These are phyloP conservation scores for Azemiops feae DNA, from an alignment of 2,113 vertebrate species.

Conservation along the genomic window DNA sequence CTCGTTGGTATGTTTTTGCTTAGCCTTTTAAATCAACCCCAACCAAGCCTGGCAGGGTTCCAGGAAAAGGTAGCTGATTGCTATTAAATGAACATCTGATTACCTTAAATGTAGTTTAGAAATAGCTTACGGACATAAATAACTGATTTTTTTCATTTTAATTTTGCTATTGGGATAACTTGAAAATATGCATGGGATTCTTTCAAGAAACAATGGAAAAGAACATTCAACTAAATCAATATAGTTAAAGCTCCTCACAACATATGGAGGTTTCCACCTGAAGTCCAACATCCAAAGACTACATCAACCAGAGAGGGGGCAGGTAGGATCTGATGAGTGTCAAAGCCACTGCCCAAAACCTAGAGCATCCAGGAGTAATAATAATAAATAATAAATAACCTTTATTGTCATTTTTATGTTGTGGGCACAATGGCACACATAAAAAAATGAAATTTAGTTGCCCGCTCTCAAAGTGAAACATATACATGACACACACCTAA, in stretches of 20 bases:
- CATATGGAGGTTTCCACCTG: not conserved
- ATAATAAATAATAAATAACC: too few species aligned
- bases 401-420: too few species aligned
- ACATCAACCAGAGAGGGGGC: not conserved
- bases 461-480: too few species aligned
- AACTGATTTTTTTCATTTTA: not conserved
- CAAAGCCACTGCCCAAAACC: not conserved
- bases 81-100: not conserved
- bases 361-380: not conserved
- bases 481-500: too few species aligned
- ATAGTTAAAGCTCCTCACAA: not conserved
- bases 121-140: not conserved
- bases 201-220: not conserved
- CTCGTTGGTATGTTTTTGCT: not conserved
- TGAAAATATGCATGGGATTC: not conserved
- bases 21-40: not conserved
- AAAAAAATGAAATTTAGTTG: too few species aligned
- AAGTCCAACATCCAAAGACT: not conserved
- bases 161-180: not conserved
- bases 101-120: not conserved
- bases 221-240: not conserved
- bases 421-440: too few species aligned
- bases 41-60: not conserved
- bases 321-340: not conserved
- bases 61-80: not conserved